Evolutionary conservation across 1,140 invertebrate genomes (phyloP).

Genomic region (Halesus radiatus): DNA sequence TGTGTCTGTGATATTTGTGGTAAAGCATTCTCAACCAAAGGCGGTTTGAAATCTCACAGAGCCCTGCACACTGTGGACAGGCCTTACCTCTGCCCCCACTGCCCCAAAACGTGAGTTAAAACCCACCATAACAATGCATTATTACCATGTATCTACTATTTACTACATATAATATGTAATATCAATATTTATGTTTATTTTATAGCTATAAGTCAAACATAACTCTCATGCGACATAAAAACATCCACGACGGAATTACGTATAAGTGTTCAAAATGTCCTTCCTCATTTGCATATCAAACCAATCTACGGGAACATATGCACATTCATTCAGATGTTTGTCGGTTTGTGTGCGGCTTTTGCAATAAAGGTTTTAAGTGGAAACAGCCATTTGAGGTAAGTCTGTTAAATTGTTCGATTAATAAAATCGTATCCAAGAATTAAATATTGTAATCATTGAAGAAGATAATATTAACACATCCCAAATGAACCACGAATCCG

Average conservation of each 20-base stretch:
- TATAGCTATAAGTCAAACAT: too few relatives aligned
- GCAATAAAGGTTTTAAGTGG: constrained; percentile 54
- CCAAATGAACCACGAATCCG: too few relatives aligned
- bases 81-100: constrained; percentile 38
- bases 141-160: too few relatives aligned
- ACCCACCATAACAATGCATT: too few relatives aligned
- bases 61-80: constrained; percentile 42
- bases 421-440: too few relatives aligned
- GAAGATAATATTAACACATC: too few relatives aligned
- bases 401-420: too few relatives aligned
- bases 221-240: constrained; percentile 28
- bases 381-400: constrained; percentile 44
- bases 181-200: too few relatives aligned
- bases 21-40: constrained; percentile 48
- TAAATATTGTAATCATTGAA: too few relatives aligned
- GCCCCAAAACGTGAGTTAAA: constrained; percentile 42
- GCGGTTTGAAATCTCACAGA: constrained; percentile 47
- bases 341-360: constrained; percentile 46
- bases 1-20: constrained; percentile 54
- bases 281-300: constrained; percentile 37
- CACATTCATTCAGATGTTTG: constrained; percentile 38
- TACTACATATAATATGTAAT: too few relatives aligned
- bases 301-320: constrained; percentile 46
- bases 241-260: constrained; percentile 35
- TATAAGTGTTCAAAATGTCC: constrained; percentile 52